Percentiles rank a stretch among this genome's conserved stretches.
Conservation (phyloP, 30 jellyfish, hydroid and myxozoan species). For the Calvadosia cruxmelitensis region DNA sequence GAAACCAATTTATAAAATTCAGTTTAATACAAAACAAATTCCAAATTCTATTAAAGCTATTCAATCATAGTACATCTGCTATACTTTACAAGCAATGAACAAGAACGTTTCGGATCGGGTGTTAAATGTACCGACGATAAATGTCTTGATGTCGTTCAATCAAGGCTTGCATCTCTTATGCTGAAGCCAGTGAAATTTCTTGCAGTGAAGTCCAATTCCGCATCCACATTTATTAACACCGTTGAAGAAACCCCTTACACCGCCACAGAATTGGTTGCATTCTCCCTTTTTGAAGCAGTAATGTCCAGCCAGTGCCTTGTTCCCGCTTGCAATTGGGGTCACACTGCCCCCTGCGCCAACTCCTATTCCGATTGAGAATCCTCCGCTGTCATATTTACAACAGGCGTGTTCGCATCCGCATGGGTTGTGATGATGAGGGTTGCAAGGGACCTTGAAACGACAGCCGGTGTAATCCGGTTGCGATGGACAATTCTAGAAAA, state of each 20-base stretch:
- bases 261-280: conserved; percentile 34
- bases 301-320: conserved; percentile 1
- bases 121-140: no score
- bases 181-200: not conserved
- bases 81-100: no score
- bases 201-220: conserved; percentile 35
- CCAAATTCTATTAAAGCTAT: no score
- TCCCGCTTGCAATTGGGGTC: not conserved
- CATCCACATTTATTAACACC: conserved; percentile 36
- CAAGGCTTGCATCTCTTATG: not conserved
- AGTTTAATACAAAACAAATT: no score
- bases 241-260: conserved; percentile 5
- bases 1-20: no score
- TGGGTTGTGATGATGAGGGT: conserved; percentile 18
- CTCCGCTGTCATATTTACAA: conserved; percentile 14
- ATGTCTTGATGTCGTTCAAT: no score
- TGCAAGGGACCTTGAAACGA: conserved; percentile 15
- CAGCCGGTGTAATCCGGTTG: conserved; percentile 17
- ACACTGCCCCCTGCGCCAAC: conserved; percentile 3
- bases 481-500: conserved; percentile 26
- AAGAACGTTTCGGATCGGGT: no score
- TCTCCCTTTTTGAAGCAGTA: conserved; percentile 30
- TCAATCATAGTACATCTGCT: no score
- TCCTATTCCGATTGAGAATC: conserved; percentile 4
- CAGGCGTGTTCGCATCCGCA: conserved; percentile 52